Percentiles rank a stretch among this genome's conserved stretches.
phyloP scores from a whole-genome alignment of 1,140 invertebrate species.

The Drosophila trapezifrons region DNA sequence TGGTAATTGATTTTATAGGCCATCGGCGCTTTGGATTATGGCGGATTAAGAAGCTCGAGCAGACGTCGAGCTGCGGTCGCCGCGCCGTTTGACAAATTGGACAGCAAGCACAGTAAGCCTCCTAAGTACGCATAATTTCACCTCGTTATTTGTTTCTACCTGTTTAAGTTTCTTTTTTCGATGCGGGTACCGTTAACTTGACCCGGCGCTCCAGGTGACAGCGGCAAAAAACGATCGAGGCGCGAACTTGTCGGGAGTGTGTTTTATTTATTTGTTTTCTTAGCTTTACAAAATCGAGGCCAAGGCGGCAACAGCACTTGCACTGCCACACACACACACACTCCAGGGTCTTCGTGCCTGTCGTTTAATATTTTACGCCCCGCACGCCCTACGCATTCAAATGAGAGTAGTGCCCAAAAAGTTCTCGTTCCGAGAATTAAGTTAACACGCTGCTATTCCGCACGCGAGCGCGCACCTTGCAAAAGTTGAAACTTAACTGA shows the following conservation, averaged over 20 bases:
- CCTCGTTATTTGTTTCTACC: slow-evolving; percentile 48
- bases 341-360: slow-evolving; percentile 17
- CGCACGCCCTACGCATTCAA: slow-evolving; percentile 41
- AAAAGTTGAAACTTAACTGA: slow-evolving; percentile 41
- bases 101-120: slow-evolving; percentile 11
- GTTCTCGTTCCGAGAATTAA: slow-evolving; percentile 24
- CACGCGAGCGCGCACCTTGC: slow-evolving; percentile 41
- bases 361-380: slow-evolving; percentile 24
- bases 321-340: slow-evolving; percentile 7
- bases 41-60: slow-evolving; percentile 28
- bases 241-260: slow-evolving; percentile 23
- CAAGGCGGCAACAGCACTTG: slow-evolving; percentile 23
- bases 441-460: slow-evolving; percentile 6
- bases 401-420: slow-evolving; percentile 29
- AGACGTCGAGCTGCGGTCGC: not conserved
- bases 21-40: slow-evolving; percentile 1
- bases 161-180: slow-evolving; percentile 71
- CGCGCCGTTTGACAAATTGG: slow-evolving; percentile 45
- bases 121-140: slow-evolving; percentile 65
- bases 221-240: slow-evolving; percentile 19
- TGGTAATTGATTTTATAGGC: slow-evolving; percentile 43
- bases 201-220: slow-evolving; percentile 61
- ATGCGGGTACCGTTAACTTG: slow-evolving; percentile 70
- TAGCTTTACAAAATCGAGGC: slow-evolving; percentile 11
- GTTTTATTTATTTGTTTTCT: slow-evolving; percentile 2